Evolutionary conservation across 2,797 vertebrate species (phyloP).

Genomic region (Oryzias dopingdopingensis): DNA sequence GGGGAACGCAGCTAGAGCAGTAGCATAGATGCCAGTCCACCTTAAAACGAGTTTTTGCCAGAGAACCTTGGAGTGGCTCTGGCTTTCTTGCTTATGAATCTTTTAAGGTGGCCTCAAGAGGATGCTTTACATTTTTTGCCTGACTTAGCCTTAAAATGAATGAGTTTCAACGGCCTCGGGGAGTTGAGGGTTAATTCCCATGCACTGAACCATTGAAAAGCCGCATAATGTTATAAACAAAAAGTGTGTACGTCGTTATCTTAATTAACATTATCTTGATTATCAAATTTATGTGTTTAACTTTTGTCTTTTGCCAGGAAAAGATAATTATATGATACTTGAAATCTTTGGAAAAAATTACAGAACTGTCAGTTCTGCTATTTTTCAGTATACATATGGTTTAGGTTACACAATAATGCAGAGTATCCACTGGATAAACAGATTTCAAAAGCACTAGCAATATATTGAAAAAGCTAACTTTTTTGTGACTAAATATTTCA

Average conservation of each 20-base stretch:
- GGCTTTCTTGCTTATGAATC: conserved; percentile 54
- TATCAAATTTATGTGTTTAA: background rate
- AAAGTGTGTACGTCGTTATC: background rate
- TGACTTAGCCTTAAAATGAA: background rate
- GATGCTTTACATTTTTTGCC: conserved; percentile 26
- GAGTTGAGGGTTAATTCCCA: conserved; percentile 68
- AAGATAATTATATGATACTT: too few relatives aligned
- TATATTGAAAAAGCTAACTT: too few relatives aligned
- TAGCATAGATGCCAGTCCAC: conserved; percentile 55
- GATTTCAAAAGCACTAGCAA: too few relatives aligned
- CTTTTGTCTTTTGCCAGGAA: too few relatives aligned
- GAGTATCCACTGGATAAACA: too few relatives aligned
- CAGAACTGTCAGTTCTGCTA: too few relatives aligned
- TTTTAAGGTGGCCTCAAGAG: conserved; percentile 70
- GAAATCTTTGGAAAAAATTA: too few relatives aligned
- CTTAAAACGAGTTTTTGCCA: conserved; percentile 68
- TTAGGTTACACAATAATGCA: too few relatives aligned
- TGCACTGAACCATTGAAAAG: conserved; percentile 26
- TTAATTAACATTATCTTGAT: background rate
- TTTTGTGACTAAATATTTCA: too few relatives aligned
- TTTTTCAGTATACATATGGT: too few relatives aligned
- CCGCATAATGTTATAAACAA: conserved; percentile 11
- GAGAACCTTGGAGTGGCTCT: conserved; percentile 64
- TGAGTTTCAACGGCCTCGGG: conserved; percentile 9
- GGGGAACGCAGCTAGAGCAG: background rate